Percentiles rank a stretch among this genome's conserved stretches.
These are phyloP conservation scores for Drosophila tropicalis DNA, from an alignment of 1,140 invertebrate species.

Conservation along the genomic window DNA sequence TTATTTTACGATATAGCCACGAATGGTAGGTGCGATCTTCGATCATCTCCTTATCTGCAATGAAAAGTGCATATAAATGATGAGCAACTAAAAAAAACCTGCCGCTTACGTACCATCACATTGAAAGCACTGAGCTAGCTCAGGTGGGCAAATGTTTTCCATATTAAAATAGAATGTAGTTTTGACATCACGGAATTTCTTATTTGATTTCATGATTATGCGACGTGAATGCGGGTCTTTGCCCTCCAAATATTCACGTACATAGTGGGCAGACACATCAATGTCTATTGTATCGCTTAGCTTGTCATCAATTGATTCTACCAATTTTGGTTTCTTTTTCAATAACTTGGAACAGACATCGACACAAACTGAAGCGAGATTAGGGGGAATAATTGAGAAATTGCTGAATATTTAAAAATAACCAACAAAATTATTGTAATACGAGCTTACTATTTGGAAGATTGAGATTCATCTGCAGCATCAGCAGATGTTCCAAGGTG, in stretches of 20 bases:
- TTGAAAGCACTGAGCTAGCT: slow-evolving; percentile 63
- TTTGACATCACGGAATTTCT: slow-evolving; percentile 65
- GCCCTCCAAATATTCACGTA: slow-evolving; percentile 67
- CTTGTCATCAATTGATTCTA: slow-evolving; percentile 64
- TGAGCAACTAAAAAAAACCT: neutral
- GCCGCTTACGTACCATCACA: slow-evolving; percentile 54
- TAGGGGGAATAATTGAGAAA: too few species aligned
- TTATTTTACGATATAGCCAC: slow-evolving; percentile 75
- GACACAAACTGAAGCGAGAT: slow-evolving; percentile 66
- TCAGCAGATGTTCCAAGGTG: slow-evolving; percentile 74
- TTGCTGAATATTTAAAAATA: too few species aligned
- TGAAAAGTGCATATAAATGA: slow-evolving; percentile 2
- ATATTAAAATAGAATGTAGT: slow-evolving; percentile 74
- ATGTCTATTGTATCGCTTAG: slow-evolving; percentile 73
- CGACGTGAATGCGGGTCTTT: slow-evolving; percentile 71
- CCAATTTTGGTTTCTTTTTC: slow-evolving; percentile 46
- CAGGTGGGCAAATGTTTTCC: slow-evolving; percentile 76
- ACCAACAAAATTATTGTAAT: too few species aligned
- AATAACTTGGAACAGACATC: slow-evolving; percentile 72
- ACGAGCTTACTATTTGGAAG: slow-evolving; percentile 65
- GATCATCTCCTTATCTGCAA: slow-evolving; percentile 67
- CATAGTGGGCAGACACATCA: slow-evolving; percentile 60
- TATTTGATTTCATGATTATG: slow-evolving; percentile 71
- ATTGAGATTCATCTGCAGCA: slow-evolving; percentile 81
- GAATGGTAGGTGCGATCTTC: slow-evolving; percentile 71